Conservation (phyloP, 1,140 invertebrate genomes). For the Apolygus lucorum region DNA sequence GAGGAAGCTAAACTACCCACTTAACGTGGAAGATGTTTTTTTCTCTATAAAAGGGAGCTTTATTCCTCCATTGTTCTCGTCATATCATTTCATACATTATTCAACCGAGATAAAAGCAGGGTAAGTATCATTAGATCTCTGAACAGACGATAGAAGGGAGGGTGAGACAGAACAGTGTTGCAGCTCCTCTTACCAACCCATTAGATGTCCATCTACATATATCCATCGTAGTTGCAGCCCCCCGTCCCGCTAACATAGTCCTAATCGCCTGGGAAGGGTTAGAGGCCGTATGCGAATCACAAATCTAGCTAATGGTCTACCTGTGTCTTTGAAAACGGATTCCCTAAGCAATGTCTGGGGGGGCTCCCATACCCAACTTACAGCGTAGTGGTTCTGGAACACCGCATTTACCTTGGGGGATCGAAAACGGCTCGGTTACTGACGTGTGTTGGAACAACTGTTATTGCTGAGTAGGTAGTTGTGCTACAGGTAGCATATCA, state of each 20-base stretch:
- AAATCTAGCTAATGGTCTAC: constrained; percentile 8
- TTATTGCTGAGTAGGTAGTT: not conserved
- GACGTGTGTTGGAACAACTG: not conserved
- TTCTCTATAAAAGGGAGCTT: too few relatives aligned
- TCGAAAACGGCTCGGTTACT: not conserved
- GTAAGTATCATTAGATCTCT: constrained; percentile 1
- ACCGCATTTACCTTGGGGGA: not conserved
- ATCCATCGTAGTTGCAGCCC: not conserved
- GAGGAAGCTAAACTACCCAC: too few relatives aligned
- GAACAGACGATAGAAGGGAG: not conserved
- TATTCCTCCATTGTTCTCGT: too few relatives aligned
- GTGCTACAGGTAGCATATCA: too few relatives aligned
- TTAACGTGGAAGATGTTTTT: too few relatives aligned
- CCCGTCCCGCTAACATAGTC: not conserved
- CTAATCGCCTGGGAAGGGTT: not conserved
- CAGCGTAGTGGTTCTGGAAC: not conserved
- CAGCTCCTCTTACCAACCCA: constrained; percentile 11
- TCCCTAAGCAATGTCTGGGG: not conserved
- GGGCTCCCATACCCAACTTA: not conserved
- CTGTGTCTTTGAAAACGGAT: constrained; percentile 7
- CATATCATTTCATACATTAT: not conserved
- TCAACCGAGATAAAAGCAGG: not conserved
- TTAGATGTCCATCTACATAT: constrained; percentile 15
- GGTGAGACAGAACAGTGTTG: not conserved
- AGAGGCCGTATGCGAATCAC: not conserved